A percentile compares a stretch with the other conserved stretches of the same genome.
These are phyloP conservation scores for Galerucella pusilla DNA, from an alignment of 2,888 invertebrate species.

Conservation along the genomic window DNA sequence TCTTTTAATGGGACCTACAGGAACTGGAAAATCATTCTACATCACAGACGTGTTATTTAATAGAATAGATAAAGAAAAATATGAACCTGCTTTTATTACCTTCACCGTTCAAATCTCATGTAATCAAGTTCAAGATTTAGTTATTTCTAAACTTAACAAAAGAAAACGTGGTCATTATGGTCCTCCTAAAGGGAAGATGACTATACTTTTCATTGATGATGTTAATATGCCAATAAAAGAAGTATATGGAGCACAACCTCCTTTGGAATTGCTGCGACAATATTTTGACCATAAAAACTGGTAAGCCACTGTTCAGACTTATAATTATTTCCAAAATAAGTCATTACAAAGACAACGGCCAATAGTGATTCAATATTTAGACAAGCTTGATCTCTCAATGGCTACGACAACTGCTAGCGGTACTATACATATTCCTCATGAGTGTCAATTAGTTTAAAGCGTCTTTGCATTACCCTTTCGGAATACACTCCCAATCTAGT, in stretches of 20 bases:
- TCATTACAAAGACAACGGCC: too few species aligned
- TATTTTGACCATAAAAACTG: slow-evolving; percentile 88
- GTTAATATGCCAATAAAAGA: slow-evolving; percentile 90
- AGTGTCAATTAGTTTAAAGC: too few species aligned
- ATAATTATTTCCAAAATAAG: too few species aligned
- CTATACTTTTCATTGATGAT: slow-evolving; percentile 87
- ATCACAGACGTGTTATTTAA: slow-evolving; percentile 79
- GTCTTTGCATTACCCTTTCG: too few species aligned
- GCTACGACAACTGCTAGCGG: too few species aligned
- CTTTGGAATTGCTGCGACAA: slow-evolving; percentile 84
- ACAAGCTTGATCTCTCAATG: too few species aligned
- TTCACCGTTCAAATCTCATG: slow-evolving; percentile 87
- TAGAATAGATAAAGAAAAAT: slow-evolving; percentile 74
- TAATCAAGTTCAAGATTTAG: slow-evolving; percentile 84
- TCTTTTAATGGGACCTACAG: slow-evolving; percentile 84
- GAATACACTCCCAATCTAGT: too few species aligned
- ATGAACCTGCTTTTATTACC: slow-evolving; percentile 81
- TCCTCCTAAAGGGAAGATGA: slow-evolving; percentile 77
- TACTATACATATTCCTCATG: too few species aligned
- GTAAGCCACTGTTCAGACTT: slow-evolving; percentile 52
- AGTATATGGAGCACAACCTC: slow-evolving; percentile 85
- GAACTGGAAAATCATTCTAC: slow-evolving; percentile 89
- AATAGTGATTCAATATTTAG: too few species aligned
- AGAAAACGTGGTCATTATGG: slow-evolving; percentile 80
- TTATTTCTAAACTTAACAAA: slow-evolving; percentile 77